Evolutionary conservation across 2,797 vertebrate species (phyloP).

Genomic region (Aselliscus stoliczkanus): DNA sequence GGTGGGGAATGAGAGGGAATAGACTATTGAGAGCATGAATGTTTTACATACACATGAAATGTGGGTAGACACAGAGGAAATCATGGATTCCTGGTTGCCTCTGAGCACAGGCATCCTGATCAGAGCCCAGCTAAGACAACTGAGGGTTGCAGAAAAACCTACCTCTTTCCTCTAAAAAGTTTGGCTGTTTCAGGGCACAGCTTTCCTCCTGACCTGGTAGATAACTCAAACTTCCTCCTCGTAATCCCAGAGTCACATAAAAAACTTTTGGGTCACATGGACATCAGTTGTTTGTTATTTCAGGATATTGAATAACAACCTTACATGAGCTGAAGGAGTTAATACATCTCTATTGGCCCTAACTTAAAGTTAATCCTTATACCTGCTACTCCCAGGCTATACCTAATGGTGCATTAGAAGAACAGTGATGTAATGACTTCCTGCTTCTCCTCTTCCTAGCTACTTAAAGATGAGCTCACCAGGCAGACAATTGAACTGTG

Average conservation of each 20-base stretch:
- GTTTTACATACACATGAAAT: background rate
- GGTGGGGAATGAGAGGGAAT: background rate
- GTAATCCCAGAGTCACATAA: background rate
- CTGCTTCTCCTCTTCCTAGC: background rate
- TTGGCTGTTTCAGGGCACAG: accelerated
- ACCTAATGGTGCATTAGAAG: background rate
- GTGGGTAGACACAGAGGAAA: background rate
- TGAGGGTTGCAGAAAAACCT: background rate
- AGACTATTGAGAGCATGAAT: background rate
- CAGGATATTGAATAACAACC: background rate
- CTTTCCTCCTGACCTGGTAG: background rate
- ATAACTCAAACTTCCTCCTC: background rate
- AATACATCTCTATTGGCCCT: background rate
- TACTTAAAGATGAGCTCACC: background rate
- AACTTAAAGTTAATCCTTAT: background rate
- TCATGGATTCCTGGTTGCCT: background rate
- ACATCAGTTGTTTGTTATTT: background rate
- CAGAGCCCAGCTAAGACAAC: background rate
- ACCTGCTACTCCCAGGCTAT: background rate
- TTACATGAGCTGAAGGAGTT: background rate
- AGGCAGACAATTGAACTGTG: background rate
- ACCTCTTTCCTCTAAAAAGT: no score
- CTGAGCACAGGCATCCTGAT: background rate
- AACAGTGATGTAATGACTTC: background rate
- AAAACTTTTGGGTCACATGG: background rate